Evolutionary conservation across 2,113 vertebrate species (phyloP), one percentile per base, ranked within the genome.

Genomic region (Cynopterus brachyotis): DNA sequence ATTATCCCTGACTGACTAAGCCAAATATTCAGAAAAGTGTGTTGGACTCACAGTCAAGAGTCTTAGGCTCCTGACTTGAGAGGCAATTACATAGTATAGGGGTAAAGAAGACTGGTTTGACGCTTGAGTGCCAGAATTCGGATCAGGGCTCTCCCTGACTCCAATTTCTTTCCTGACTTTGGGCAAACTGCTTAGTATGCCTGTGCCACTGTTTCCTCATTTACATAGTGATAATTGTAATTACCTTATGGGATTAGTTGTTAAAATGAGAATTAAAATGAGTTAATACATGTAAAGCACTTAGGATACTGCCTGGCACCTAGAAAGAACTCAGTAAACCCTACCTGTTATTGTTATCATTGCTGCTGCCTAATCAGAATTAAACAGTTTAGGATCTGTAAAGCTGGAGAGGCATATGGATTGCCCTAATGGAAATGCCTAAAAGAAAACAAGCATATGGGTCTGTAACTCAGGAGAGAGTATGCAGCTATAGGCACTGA

Each of bases 211-310:
- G 2, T 86, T 57, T 95, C 45, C n/a, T 62, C 28, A 37, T 35
- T 70, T 64, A 7, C 32, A 81, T 8, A 76, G 2, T 5, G 50
- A 62, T 42, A 75, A 70, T 13, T 70, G 20, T 62, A 78, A 79
- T 45, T 60, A 35, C 22, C 37, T 91, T 40, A 80, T 5, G 5
- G 12, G 32, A 78, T 64, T 50, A 15, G 16, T 57, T 89, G 32
- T 78, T 94, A 76, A 95, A 85, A 59, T 75, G 55, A 76, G 13
- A 70, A 57, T 75, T 80, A 79, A 92, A 95, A 81, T 72, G 24
- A 76, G 35, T 80, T 62, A 82, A 62, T 45, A 78, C 45, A 60
- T 35, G 26, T 62, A 82, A 76, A 85, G 26, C 35, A 75, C 57
- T 88, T 91, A 80, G 50, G 64, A 72, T 2, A 78, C 20, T 78